Percentiles rank a stretch among this genome's conserved stretches.
These are phyloP conservation scores for Cotesia chilonis DNA, from an alignment of 1,140 invertebrate species.

Conservation along the genomic window DNA sequence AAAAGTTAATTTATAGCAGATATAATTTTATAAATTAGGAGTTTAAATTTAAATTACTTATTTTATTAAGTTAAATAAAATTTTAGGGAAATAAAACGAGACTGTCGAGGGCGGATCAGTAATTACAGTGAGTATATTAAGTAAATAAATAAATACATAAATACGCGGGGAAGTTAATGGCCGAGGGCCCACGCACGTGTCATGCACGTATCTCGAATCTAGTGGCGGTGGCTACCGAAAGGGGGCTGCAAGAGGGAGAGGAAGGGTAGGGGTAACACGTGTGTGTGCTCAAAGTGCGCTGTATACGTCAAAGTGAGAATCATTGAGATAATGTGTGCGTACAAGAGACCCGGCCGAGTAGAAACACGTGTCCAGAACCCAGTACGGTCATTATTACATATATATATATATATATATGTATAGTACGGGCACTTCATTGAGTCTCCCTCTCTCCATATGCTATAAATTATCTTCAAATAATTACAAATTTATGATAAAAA, in stretches of 20 bases:
- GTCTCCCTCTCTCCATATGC: slow-evolving; percentile 31
- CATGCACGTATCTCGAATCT: slow-evolving; percentile 32
- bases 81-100: not conserved
- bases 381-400: slow-evolving; percentile 15
- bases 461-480: slow-evolving; percentile 17
- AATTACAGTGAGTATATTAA: not conserved
- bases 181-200: slow-evolving; percentile 26
- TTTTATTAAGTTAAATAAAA: no score
- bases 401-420: no score
- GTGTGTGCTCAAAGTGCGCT: slow-evolving; percentile 11
- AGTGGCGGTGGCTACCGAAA: slow-evolving; percentile 12
- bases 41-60: no score
- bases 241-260: not conserved
- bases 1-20: no score
- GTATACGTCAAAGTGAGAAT: slow-evolving; percentile 11
- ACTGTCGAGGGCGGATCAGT: not conserved
- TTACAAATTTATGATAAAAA: no score
- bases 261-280: slow-evolving; percentile 9
- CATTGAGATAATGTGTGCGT: not conserved
- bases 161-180: not conserved
- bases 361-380: slow-evolving; percentile 36
- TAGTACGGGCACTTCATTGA: slow-evolving; percentile 35
- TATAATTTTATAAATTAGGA: no score
- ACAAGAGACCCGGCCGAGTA: slow-evolving; percentile 16
- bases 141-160: not conserved